phyloP scores from a whole-genome alignment of 2,113 vertebrate genomes.

The Gymnocephalus cernua region DNA sequence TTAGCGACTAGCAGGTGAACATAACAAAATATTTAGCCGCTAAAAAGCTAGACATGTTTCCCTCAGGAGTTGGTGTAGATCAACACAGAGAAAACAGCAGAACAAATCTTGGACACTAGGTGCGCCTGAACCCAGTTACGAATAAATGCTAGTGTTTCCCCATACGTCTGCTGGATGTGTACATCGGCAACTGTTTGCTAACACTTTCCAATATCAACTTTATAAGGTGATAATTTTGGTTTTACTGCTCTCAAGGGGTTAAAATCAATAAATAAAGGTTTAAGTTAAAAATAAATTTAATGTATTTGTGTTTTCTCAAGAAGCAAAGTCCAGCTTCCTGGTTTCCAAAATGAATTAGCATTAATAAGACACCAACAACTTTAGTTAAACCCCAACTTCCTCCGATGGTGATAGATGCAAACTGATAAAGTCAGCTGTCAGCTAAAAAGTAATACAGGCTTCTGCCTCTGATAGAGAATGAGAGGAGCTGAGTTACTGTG shows the following conservation, averaged over 20 bases:
- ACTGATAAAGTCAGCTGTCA: slow-evolving; percentile 21
- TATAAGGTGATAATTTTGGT: not conserved
- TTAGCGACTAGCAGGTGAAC: not conserved
- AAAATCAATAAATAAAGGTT: not conserved
- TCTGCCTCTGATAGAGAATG: slow-evolving; percentile 34
- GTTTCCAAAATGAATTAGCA: not conserved
- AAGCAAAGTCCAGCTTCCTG: not conserved
- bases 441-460: slow-evolving; percentile 6
- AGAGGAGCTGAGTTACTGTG: slow-evolving; percentile 31
- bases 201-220: not conserved
- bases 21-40: not conserved
- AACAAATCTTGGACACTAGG: not conserved
- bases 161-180: not conserved
- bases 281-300: not conserved
- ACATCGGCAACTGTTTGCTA: not conserved
- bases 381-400: not conserved
- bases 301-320: not conserved
- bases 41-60: slow-evolving; percentile 1
- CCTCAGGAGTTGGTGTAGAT: not conserved
- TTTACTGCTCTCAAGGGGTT: not conserved
- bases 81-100: not conserved
- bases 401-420: not conserved
- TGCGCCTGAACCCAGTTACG: not conserved
- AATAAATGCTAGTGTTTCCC: not conserved
- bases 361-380: not conserved